Percentiles rank a stretch among this genome's conserved stretches.
phyloP scores from a whole-genome alignment of 2,797 vertebrate species.

The Alectoris magna region DNA sequence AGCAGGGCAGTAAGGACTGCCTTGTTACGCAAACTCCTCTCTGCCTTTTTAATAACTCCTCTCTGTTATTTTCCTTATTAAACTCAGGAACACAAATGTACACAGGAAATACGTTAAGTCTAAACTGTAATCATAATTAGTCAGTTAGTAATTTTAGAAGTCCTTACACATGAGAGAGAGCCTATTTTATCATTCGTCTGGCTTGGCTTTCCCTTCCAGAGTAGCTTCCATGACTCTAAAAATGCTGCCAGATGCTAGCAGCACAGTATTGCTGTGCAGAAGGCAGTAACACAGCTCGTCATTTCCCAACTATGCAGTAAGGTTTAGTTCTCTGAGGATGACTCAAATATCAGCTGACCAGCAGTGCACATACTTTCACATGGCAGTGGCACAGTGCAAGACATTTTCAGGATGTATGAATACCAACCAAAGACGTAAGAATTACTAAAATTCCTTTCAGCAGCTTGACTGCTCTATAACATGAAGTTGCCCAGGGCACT shows the following conservation, averaged over 20 bases:
- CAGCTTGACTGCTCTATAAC: background rate
- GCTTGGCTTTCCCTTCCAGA: background rate
- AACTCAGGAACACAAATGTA: background rate
- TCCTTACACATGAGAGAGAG: background rate
- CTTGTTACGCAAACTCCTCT: background rate
- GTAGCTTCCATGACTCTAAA: background rate
- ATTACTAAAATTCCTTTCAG: conserved; percentile 18
- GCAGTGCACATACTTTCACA: background rate
- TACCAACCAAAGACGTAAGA: background rate
- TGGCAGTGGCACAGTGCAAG: background rate
- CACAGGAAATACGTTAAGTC: background rate
- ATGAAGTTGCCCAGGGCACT: background rate
- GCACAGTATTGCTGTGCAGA: background rate
- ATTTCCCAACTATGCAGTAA: background rate
- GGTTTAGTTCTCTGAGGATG: background rate
- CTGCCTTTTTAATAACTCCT: background rate
- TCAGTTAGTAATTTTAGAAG: background rate
- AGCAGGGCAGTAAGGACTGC: background rate
- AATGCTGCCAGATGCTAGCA: background rate
- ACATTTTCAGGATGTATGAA: background rate
- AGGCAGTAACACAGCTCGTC: background rate
- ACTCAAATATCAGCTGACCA: conserved; percentile 18
- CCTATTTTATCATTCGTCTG: background rate
- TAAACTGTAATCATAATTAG: background rate
- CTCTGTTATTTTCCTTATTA: conserved; percentile 7